Base-by-base conservation (phyloP, 2,113 vertebrate species). In the Brachypteracias leptosomus region DNA sequence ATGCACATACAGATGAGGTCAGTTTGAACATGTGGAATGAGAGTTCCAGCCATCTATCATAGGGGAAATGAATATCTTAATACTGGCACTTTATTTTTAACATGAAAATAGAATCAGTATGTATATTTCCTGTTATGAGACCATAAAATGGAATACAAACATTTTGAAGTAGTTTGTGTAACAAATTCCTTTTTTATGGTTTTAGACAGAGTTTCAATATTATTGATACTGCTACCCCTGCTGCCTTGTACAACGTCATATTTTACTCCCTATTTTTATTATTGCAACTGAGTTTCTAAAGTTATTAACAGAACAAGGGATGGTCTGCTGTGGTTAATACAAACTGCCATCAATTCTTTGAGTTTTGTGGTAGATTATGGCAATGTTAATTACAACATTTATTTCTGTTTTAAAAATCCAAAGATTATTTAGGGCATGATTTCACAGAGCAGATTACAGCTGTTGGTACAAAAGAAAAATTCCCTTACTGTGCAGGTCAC, bases 21-120 rank as follows among this genome's bases (percentile, higher is more conserved):
- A 90, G 47, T 47, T 81, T 78, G 46, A 88, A 70, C 10, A 61
- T 10, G 24, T 6, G 9, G 28, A 78, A 78, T 40, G 33, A 72
- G 26, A 82, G 13, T 47, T 93, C 15, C 61, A 94, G 82, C 93
- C 91, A 94, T 95, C 91, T 88, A 57, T 89, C 88, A 93, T 3
- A 74, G 13, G 35, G 68, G 36, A 95, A 77, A 63, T 36, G 85
- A 89, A 79, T 73, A 68, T 5, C 10, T 79, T 74, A 73, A 57
- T 40, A 54, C 1, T 33, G 40, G 28, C 22, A 86, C 3, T 80
- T 62, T 31, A 65, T 61, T 85, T 87, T 54, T 24, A 75, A 86
- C 42, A 66, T 51, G 8, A 70, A 87, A 76, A 92, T 11, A 40
- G 13, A 70, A 47, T 61, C 3, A 0, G 15, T 36, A 28, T 55